Conservation (phyloP, 2,888 invertebrate species). For the Lingula anatina region DNA sequence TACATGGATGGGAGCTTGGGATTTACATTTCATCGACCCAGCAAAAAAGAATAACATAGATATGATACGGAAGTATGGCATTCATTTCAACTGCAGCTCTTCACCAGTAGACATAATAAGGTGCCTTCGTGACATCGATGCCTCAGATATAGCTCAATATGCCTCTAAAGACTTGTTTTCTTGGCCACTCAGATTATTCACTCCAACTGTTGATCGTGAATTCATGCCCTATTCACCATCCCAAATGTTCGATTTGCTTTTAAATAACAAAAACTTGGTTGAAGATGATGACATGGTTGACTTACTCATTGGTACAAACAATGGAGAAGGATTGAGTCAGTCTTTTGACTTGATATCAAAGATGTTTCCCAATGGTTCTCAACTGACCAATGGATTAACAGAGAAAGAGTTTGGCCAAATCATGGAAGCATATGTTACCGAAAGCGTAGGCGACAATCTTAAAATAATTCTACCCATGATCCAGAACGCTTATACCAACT, state of each 20-base stretch:
- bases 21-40: background rate
- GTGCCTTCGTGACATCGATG: conserved; percentile 3
- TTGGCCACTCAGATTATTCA: too few species aligned
- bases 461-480: background rate
- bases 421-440: background rate
- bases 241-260: background rate
- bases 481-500: background rate
- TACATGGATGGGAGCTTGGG: background rate
- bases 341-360: background rate
- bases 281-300: too few species aligned
- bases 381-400: background rate
- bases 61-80: too few species aligned
- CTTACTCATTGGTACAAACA: conserved; percentile 1
- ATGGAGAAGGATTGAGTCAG: background rate
- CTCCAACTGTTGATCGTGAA: conserved; percentile 6
- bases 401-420: background rate
- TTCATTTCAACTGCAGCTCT: too few species aligned
- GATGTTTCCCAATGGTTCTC: background rate
- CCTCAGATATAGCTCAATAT: too few species aligned
- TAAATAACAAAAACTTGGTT: too few species aligned
- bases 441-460: background rate
- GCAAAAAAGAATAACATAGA: background rate
- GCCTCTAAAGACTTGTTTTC: too few species aligned
- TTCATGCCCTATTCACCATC: conserved; percentile 2
- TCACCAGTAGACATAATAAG: background rate